These are phyloP conservation scores for Drosophila neotestacea DNA, from an alignment of 2,888 invertebrate genomes.

Conservation along the genomic window DNA sequence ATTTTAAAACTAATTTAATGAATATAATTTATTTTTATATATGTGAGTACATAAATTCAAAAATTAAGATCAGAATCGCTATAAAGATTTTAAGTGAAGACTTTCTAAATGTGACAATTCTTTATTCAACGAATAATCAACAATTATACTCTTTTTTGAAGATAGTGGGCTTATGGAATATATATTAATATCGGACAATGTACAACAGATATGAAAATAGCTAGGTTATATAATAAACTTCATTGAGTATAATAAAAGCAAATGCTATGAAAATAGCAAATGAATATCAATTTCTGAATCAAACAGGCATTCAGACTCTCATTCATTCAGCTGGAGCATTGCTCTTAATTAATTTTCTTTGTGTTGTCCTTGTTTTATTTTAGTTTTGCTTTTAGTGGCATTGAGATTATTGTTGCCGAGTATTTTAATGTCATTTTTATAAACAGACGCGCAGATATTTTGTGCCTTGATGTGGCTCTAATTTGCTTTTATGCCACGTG, in stretches of 20 bases:
- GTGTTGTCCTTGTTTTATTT: slow-evolving; percentile 24
- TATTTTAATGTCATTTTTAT: slow-evolving; percentile 76
- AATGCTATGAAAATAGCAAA: slow-evolving; percentile 42
- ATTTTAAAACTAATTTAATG: too few species aligned
- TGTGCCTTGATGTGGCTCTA: slow-evolving; percentile 57
- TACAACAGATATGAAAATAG: too few species aligned
- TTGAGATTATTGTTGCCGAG: slow-evolving; percentile 46
- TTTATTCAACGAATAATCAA: too few species aligned
- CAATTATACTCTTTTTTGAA: too few species aligned
- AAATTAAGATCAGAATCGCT: too few species aligned
- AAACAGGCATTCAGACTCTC: not conserved
- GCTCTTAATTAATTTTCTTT: slow-evolving; percentile 63
- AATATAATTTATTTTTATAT: too few species aligned
- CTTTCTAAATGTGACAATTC: too few species aligned
- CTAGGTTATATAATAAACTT: not conserved
- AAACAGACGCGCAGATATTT: slow-evolving; percentile 56
- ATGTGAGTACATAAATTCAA: too few species aligned
- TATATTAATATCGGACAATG: too few species aligned
- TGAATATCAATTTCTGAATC: slow-evolving; percentile 59
- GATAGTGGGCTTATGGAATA: too few species aligned
- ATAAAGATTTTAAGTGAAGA: too few species aligned
- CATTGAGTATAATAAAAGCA: slow-evolving; percentile 4
- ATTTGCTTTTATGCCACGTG: slow-evolving; percentile 70
- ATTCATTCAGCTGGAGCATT: slow-evolving; percentile 17
- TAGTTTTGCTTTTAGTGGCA: slow-evolving; percentile 40